These are phyloP conservation scores for Lagodon rhomboides DNA, from an alignment of 2,797 vertebrate genomes.

Conservation along the genomic window DNA sequence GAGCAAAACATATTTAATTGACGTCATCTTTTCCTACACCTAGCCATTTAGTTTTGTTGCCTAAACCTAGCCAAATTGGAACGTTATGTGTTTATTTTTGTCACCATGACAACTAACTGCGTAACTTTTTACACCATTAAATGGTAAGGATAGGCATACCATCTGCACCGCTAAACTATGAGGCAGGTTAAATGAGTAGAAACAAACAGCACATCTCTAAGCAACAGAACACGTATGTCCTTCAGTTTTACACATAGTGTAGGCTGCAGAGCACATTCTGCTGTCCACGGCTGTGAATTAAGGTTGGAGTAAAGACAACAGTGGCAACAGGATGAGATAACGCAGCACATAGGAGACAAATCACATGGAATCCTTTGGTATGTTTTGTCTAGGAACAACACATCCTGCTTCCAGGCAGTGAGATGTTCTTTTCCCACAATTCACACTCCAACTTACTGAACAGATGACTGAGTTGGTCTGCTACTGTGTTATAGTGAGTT, in stretches of 20 bases:
- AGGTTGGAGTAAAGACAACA: constrained; percentile 67
- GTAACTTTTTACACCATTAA: too few species aligned
- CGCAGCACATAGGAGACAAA: constrained; percentile 66
- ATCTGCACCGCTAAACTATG: neutral
- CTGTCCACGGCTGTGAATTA: constrained; percentile 56
- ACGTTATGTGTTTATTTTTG: too few species aligned
- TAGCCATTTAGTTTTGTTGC: too few species aligned
- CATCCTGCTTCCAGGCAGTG: constrained; percentile 72
- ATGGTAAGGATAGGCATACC: too few species aligned
- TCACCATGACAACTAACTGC: too few species aligned
- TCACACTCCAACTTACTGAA: constrained; percentile 28
- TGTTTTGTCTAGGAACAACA: constrained; percentile 77
- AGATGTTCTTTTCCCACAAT: constrained; percentile 63
- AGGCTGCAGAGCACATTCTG: constrained; percentile 32
- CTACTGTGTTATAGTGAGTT: neutral
- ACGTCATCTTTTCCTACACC: too few species aligned
- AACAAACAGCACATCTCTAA: constrained; percentile 36
- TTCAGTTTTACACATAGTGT: constrained; percentile 8
- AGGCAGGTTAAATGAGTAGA: constrained; percentile 28
- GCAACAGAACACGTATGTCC: constrained; percentile 22
- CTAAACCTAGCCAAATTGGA: too few species aligned
- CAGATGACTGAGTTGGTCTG: constrained; percentile 1
- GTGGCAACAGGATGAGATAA: constrained; percentile 73
- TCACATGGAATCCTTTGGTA: constrained; percentile 73
- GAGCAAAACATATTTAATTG: too few species aligned